These are phyloP conservation scores for Spinibarbus caldwelli DNA, from an alignment of 2,797 vertebrate genomes.

Conservation along the genomic window DNA sequence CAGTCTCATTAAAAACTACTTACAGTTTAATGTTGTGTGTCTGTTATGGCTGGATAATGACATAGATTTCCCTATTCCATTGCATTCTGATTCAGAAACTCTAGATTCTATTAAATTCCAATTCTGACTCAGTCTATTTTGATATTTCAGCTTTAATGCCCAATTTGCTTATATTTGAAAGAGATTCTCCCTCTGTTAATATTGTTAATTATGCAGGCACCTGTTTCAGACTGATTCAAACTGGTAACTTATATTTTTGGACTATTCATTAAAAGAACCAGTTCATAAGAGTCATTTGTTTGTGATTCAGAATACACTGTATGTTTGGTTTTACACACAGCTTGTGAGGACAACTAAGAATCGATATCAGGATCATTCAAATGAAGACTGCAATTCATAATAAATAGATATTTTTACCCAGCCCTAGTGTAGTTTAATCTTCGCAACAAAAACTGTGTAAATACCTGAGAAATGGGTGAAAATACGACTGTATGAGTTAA, in stretches of 20 bases:
- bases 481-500: slow-evolving; percentile 90
- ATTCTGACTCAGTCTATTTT: background rate
- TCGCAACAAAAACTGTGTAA: background rate
- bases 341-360: background rate
- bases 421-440: background rate
- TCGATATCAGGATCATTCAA: background rate
- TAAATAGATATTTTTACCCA: background rate
- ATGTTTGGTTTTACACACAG: background rate
- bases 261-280: background rate
- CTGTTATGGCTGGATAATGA: background rate
- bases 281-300: background rate
- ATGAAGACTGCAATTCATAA: background rate
- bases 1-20: background rate
- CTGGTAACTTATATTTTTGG: background rate
- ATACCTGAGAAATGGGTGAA: slow-evolving; percentile 95
- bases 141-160: background rate
- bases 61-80: background rate
- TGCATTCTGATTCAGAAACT: background rate
- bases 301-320: background rate
- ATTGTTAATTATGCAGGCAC: too few relatives aligned
- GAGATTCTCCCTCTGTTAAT: too few relatives aligned
- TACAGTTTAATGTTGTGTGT: background rate
- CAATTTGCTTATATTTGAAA: background rate
- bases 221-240: background rate
- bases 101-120: background rate